Conservation (phyloP, 2,888 invertebrate species). For the Euspilapteryx auroguttella region DNA sequence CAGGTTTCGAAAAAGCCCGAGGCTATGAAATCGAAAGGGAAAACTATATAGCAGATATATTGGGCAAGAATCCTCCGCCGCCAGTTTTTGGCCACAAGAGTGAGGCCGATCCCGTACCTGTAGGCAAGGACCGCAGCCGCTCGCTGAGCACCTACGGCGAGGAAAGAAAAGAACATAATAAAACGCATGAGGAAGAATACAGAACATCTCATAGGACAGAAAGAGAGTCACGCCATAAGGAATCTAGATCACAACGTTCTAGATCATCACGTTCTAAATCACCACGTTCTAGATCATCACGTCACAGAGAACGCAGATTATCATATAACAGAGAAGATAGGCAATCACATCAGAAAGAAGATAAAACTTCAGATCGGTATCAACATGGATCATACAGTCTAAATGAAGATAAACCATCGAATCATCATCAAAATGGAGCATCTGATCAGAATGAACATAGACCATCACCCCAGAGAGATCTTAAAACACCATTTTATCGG, state of each 20-base stretch:
- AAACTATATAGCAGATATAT: slow-evolving; percentile 51
- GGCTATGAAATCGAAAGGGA: slow-evolving; percentile 69
- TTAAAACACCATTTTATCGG: no score
- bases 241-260: not conserved
- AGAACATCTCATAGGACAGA: not conserved
- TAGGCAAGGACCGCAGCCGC: not conserved
- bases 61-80: slow-evolving; percentile 16
- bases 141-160: no score
- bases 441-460: no score
- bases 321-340: no score
- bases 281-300: not conserved
- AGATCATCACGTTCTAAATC: not conserved
- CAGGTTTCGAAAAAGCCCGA: slow-evolving; percentile 67
- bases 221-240: no score
- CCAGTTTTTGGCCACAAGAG: slow-evolving; percentile 19
- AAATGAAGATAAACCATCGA: no score
- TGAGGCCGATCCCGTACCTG: slow-evolving; percentile 16
- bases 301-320: no score
- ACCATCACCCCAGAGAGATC: no score
- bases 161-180: not conserved
- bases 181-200: not conserved
- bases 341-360: no score
- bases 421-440: no score
- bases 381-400: no score
- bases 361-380: no score